These are phyloP conservation scores for Eriocheir sinensis DNA, from an alignment of 1,140 invertebrate genomes.

Conservation along the genomic window DNA sequence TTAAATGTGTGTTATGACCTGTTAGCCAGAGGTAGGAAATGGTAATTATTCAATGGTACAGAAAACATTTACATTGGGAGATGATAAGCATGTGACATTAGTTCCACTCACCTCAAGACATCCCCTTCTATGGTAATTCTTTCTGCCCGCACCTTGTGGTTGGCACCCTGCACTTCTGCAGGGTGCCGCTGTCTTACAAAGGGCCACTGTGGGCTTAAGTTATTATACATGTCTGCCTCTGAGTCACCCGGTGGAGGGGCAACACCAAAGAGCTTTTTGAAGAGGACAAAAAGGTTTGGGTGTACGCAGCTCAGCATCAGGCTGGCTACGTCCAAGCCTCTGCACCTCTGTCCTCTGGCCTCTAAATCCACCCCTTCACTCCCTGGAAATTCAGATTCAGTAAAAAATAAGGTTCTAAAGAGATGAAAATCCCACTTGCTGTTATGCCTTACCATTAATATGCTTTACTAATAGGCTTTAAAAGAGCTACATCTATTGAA, in stretches of 20 bases:
- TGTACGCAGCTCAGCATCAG: constrained; percentile 76
- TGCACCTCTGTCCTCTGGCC: constrained; percentile 62
- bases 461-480: not conserved
- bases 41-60: no score
- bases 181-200: constrained; percentile 72
- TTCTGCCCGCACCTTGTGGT: constrained; percentile 72
- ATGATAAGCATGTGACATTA: not conserved
- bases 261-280: constrained; percentile 72
- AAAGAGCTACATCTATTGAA: not conserved
- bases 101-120: constrained; percentile 62
- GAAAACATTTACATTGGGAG: not conserved
- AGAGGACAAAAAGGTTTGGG: constrained; percentile 76
- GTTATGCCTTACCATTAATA: not conserved
- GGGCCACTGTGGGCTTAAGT: constrained; percentile 70
- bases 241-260: constrained; percentile 73
- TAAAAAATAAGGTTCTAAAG: not conserved
- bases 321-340: constrained; percentile 62
- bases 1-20: no score
- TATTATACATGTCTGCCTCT: constrained; percentile 74
- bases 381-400: not conserved
- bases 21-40: no score
- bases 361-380: constrained; percentile 47
- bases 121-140: constrained; percentile 72
- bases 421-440: not conserved
- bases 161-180: constrained; percentile 57